Evolutionary conservation across 92 coral and sea anemone genomes (phyloP).

Genomic region (Epizoanthus rinbou): DNA sequence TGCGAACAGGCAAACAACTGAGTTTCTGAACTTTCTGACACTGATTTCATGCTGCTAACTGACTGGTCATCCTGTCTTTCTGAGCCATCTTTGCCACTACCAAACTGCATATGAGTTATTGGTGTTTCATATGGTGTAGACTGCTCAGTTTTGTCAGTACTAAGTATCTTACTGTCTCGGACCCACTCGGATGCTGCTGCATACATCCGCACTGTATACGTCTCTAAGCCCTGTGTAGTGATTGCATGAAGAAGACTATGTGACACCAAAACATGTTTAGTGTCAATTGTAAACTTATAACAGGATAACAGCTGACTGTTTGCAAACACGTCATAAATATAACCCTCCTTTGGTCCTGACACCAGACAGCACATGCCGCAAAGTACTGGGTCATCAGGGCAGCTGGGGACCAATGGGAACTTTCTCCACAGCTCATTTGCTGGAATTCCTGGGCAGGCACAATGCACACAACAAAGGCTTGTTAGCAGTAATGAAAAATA

Average conservation of each 20-base stretch:
- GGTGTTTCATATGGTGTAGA: neutral
- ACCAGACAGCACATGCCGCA: conserved; percentile 93
- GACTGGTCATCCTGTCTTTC: neutral
- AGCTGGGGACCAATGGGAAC: conserved; percentile 57
- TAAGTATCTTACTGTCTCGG: neutral
- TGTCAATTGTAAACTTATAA: conserved; percentile 83
- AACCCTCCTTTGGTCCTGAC: conserved; percentile 92
- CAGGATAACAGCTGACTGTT: conserved; percentile 67
- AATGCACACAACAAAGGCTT: too few relatives aligned
- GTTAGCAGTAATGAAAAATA: too few relatives aligned
- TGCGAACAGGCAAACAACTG: neutral
- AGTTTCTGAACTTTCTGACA: conserved; percentile 5
- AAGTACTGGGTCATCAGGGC: conserved; percentile 54
- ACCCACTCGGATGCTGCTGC: conserved; percentile 83
- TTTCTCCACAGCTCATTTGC: conserved; percentile 44
- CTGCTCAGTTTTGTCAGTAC: neutral
- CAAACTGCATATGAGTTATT: conserved; percentile 1
- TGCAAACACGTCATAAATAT: conserved; percentile 75
- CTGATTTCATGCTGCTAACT: neutral
- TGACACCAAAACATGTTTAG: conserved; percentile 69
- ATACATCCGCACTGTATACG: conserved; percentile 88
- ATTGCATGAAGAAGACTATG: conserved; percentile 86
- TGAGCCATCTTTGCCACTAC: conserved; percentile 5
- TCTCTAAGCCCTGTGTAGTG: conserved; percentile 84
- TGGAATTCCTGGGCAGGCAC: conserved; percentile 50